Percentiles rank a stretch among this genome's conserved stretches.
These are phyloP conservation scores for Chelonus formosanus DNA, from an alignment of 2,888 invertebrate genomes.

Conservation along the genomic window DNA sequence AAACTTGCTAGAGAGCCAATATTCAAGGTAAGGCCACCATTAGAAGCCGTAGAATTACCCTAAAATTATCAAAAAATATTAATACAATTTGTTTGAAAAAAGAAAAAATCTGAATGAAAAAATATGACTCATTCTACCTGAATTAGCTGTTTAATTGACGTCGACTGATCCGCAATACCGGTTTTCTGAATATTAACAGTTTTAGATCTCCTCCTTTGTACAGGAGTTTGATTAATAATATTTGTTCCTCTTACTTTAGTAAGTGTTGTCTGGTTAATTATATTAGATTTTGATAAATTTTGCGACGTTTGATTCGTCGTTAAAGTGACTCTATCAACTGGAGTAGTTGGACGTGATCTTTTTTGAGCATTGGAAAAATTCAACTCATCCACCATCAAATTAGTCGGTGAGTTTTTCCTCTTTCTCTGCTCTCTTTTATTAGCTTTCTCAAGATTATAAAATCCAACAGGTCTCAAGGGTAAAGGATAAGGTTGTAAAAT, in stretches of 20 bases:
- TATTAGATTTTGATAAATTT: too few relatives aligned
- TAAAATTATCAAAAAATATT: constrained; percentile 17
- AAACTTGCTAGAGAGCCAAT: constrained; percentile 64
- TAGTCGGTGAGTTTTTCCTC: constrained; percentile 68
- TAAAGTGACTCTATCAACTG: constrained; percentile 32
- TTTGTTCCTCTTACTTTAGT: background rate
- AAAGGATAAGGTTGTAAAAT: constrained; percentile 71
- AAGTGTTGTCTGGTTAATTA: background rate
- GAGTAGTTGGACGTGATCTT: constrained; percentile 60
- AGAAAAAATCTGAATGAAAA: background rate
- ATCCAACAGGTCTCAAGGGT: constrained; percentile 59
- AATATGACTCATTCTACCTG: background rate
- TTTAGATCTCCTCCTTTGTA: constrained; percentile 47
- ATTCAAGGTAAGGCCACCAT: constrained; percentile 62
- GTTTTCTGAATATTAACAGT: constrained; percentile 48
- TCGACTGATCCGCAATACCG: constrained; percentile 50
- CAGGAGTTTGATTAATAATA: constrained; percentile 33
- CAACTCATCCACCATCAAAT: constrained; percentile 66
- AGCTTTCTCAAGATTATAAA: constrained; percentile 43
- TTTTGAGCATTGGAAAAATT: constrained; percentile 65
- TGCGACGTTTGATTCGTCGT: too few relatives aligned
- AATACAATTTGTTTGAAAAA: background rate
- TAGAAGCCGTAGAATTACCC: constrained; percentile 46
- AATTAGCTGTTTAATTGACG: constrained; percentile 43
- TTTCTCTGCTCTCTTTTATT: constrained; percentile 61